Evolutionary conservation across 2,797 vertebrate genomes (phyloP).

Genomic region (Cossypha dichroa): DNA sequence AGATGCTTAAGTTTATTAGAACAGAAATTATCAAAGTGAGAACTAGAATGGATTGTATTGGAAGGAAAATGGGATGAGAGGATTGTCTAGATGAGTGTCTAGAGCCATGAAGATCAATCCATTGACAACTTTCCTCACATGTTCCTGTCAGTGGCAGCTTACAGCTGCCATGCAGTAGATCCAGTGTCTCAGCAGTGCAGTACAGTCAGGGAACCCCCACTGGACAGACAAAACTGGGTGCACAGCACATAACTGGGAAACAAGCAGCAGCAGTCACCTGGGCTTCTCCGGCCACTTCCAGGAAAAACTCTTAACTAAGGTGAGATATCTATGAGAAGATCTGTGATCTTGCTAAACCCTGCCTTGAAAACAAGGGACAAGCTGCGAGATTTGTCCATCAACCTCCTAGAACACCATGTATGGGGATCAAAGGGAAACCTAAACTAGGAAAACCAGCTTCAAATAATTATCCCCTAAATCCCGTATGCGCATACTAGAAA

Average conservation of each 20-base stretch:
- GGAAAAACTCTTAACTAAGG: not conserved
- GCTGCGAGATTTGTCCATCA: rapidly evolving
- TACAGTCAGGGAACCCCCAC: not conserved
- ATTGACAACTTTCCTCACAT: not conserved
- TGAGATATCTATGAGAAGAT: not conserved
- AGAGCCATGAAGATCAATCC: not conserved
- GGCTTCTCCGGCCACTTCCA: not conserved
- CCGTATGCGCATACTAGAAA: not conserved
- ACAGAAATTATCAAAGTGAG: not conserved
- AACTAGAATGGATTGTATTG: not conserved
- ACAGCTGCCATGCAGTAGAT: not conserved
- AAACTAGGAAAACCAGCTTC: not conserved
- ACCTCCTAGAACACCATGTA: not conserved
- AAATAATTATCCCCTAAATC: not conserved
- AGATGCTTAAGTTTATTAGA: not conserved
- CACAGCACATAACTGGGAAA: not conserved
- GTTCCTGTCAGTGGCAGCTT: not conserved
- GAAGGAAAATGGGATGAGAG: not conserved
- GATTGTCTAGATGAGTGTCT: not conserved
- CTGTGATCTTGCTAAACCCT: not conserved
- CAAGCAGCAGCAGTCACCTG: not conserved
- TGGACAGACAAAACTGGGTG: not conserved
- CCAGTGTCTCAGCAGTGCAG: not conserved
- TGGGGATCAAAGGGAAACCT: not conserved
- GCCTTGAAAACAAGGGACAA: not conserved